Evolutionary conservation across 2,797 vertebrate genomes (phyloP).

Genomic region (Eurystomus glaucurus): DNA sequence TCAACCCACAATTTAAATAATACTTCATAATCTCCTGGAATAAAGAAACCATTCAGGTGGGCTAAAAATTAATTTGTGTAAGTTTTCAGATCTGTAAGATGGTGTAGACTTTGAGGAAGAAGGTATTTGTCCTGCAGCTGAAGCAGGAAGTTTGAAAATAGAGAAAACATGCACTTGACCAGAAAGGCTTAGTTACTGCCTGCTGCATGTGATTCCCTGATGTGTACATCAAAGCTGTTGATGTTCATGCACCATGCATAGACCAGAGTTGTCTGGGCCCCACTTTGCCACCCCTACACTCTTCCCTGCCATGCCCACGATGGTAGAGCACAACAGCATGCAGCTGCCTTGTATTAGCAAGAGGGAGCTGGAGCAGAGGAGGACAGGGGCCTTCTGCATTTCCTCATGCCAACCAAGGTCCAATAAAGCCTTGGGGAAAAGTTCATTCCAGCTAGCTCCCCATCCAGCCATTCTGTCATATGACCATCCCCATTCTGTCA

Average conservation of each 20-base stretch:
- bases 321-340: fast-evolving
- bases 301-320: fast-evolving
- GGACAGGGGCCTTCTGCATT: not conserved
- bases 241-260: fast-evolving
- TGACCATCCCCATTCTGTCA: not conserved
- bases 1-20: not conserved
- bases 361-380: not conserved
- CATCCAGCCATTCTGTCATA: not conserved
- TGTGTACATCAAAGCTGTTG: fast-evolving
- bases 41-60: not conserved
- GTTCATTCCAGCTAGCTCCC: not conserved
- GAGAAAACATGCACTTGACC: not conserved
- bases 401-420: not conserved
- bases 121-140: not conserved
- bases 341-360: not conserved
- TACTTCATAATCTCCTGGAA: not conserved
- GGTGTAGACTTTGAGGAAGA: not conserved
- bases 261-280: fast-evolving
- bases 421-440: fast-evolving
- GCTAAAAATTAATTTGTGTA: not conserved
- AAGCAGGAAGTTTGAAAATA: not conserved
- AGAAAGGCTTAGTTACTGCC: not conserved
- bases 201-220: not conserved
- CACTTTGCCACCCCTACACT: fast-evolving
- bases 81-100: not conserved